Evolutionary conservation across 2,797 vertebrate species (phyloP).

Genomic region (Schizopygopsis malacanthus): DNA sequence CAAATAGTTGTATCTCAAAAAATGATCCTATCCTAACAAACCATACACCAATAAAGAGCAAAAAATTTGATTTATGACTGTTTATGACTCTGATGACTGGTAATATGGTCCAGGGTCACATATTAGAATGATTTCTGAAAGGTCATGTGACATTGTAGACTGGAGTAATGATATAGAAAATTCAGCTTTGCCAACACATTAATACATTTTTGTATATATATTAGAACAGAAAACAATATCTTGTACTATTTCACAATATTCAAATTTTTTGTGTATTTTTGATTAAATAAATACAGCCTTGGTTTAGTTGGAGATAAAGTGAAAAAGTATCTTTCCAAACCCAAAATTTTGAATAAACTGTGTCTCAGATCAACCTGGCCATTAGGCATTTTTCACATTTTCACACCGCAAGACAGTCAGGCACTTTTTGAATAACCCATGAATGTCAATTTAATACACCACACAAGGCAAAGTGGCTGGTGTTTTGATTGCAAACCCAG

Average conservation of each 20-base stretch:
- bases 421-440: background rate
- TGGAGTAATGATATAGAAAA: background rate
- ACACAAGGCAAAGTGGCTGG: background rate
- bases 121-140: too few relatives aligned
- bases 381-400: background rate
- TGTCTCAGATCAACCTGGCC: background rate
- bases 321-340: background rate
- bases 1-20: too few relatives aligned
- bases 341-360: background rate
- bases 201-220: background rate
- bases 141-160: background rate
- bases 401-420: background rate
- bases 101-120: too few relatives aligned
- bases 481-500: conserved; percentile 40
- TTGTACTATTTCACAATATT: background rate
- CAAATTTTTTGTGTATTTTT: background rate
- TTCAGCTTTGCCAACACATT: background rate
- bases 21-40: too few relatives aligned
- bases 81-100: too few relatives aligned
- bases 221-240: background rate
- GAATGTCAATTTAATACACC: conserved; percentile 27
- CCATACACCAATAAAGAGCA: too few relatives aligned
- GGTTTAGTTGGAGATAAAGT: background rate
- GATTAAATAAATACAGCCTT: background rate
- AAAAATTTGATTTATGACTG: too few relatives aligned